Evolutionary conservation across 2,797 vertebrate species (phyloP), one percentile per base, ranked within the genome.

Genomic region (Protosalanx chinensis): DNA sequence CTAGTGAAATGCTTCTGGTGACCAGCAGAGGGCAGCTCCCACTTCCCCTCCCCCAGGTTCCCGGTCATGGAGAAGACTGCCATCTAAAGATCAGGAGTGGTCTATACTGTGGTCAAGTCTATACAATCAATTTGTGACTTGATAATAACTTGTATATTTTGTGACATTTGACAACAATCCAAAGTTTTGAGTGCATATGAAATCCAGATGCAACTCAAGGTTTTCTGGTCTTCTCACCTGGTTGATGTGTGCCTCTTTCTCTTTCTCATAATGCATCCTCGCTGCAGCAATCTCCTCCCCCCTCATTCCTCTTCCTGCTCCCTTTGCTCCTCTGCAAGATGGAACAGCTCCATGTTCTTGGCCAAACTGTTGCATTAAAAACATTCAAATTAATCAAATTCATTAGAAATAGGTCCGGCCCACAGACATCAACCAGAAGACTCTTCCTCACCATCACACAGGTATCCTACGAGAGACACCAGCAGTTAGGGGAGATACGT

Each of bases 331-430:
- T 95, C 90, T 81, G 93, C 84, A 82, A 92, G 83, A 84, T 91
- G 82, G 79, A 93, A 89, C 63, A 94, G 79, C 87, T 95, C 95
- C 81, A 94, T 92, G 64, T 94, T 95, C 89, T 96, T 96, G 29
- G 91, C 80, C 71, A 27, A 27, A 27, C 23, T 27, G 23, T 27
- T 27, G 23, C 23, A 27, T 27, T 27, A 27, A 27, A 1, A 27
- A 27, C 23, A 27, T 27, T 27, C 23, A 27, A 27, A 27, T 27
- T 27, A 27, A 27, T n/a, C n/a, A n/a, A n/a, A n/a, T n/a, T n/a
- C n/a, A n/a, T 27, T 27, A 27, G 23, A 27, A 27, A 27, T 27
- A 27, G 23, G 23, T 27, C 23, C 23, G 23, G 23, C 23, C 23
- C 23, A 27, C 23, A 27, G 23, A 27, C 23, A 27, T 27, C 23